Conservation (phyloP, 1,140 invertebrate genomes). For the Psilanteris sp. region DNA sequence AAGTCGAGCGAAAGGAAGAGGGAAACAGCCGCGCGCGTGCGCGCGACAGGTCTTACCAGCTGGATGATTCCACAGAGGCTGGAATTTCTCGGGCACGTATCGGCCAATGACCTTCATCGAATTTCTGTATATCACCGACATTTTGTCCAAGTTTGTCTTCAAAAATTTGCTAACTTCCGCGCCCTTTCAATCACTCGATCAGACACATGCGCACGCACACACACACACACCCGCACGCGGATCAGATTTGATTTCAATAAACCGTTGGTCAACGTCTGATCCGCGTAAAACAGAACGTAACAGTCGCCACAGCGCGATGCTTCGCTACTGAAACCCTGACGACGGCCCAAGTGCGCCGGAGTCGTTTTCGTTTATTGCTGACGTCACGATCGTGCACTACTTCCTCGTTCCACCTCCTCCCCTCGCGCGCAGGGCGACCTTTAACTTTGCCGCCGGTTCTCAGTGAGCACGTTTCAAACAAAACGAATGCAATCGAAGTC, state of each 20-base stretch:
- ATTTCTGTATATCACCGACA: slow-evolving; percentile 83
- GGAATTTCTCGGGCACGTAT: slow-evolving; percentile 87
- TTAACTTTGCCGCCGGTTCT: no score
- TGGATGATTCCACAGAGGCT: slow-evolving; percentile 94
- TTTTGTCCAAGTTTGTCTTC: slow-evolving; percentile 42
- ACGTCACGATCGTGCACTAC: slow-evolving; percentile 51
- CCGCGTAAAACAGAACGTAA: slow-evolving; percentile 47
- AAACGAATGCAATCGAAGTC: no score
- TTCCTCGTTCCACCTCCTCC: slow-evolving; percentile 18
- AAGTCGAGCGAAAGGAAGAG: background rate
- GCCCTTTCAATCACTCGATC: no score
- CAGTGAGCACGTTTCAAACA: no score
- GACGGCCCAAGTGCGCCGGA: slow-evolving; percentile 64
- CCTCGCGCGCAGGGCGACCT: slow-evolving; percentile 7
- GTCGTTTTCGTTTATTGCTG: slow-evolving; percentile 61
- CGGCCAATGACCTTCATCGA: slow-evolving; percentile 85
- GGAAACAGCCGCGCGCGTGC: slow-evolving; percentile 8
- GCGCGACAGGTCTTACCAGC: slow-evolving; percentile 84
- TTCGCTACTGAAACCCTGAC: slow-evolving; percentile 49
- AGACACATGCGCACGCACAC: slow-evolving; percentile 4
- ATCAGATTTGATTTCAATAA: slow-evolving; percentile 11
- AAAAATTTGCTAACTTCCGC: no score
- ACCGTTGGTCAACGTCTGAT: slow-evolving; percentile 24
- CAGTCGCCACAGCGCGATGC: background rate
- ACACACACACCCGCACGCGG: slow-evolving; percentile 20